Percentiles rank a stretch among this genome's conserved stretches.
These are phyloP conservation scores for Flabesymbios commensalis DNA, from an alignment of 2,888 invertebrate species.

Conservation along the genomic window DNA sequence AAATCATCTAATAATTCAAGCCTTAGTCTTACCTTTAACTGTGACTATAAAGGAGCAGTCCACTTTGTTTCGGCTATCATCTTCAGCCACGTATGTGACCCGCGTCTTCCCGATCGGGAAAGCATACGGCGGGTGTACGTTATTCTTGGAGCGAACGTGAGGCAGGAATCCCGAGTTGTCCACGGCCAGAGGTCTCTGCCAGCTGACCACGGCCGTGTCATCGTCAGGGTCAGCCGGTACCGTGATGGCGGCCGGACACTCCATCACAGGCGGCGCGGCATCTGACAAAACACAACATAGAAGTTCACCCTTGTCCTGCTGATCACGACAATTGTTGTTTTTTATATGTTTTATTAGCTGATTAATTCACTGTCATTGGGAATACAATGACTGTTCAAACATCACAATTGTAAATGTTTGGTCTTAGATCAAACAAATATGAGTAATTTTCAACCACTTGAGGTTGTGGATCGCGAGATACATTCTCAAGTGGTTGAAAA, in stretches of 20 bases:
- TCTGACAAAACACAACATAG: slow-evolving; percentile 65
- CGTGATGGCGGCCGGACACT: slow-evolving; percentile 67
- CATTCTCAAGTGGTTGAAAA: too few relatives aligned
- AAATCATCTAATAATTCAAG: too few relatives aligned
- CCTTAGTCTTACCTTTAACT: slow-evolving; percentile 58
- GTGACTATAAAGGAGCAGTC: slow-evolving; percentile 69
- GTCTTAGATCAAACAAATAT: too few relatives aligned
- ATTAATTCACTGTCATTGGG: too few relatives aligned
- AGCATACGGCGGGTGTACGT: slow-evolving; percentile 65
- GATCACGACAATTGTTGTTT: too few relatives aligned
- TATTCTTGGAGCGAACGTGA: slow-evolving; percentile 68
- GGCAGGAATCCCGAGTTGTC: slow-evolving; percentile 69
- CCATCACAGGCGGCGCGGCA: slow-evolving; percentile 66
- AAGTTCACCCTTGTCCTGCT: too few relatives aligned
- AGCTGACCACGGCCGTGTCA: slow-evolving; percentile 65
- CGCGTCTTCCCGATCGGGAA: slow-evolving; percentile 68
- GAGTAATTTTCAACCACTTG: too few relatives aligned
- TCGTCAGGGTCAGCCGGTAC: slow-evolving; percentile 63
- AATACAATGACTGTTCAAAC: too few relatives aligned
- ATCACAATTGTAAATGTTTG: too few relatives aligned
- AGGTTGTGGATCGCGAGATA: too few relatives aligned
- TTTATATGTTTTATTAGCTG: too few relatives aligned
- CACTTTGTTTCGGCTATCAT: slow-evolving; percentile 68
- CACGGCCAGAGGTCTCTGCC: slow-evolving; percentile 64
- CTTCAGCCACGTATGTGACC: slow-evolving; percentile 70